Evolutionary conservation across 2,888 invertebrate genomes (phyloP).

Genomic region (Drosophila dives): DNA sequence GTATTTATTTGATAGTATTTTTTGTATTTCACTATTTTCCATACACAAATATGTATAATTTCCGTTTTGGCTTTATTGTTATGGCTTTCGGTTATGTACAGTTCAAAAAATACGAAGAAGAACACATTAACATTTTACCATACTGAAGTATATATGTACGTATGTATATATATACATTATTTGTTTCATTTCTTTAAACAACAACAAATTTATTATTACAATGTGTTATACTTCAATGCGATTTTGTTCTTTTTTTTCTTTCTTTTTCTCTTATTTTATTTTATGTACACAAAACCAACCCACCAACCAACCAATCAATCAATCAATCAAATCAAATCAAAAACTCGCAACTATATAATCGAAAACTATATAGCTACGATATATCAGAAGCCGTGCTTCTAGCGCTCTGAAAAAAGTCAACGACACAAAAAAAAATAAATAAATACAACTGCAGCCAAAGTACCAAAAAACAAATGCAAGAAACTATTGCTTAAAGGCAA

Average conservation of each 20-base stretch:
- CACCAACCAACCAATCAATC: constrained; percentile 66
- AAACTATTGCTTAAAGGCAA: constrained; percentile 30
- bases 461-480: constrained; percentile 61
- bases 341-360: constrained; percentile 25
- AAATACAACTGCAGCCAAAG: constrained; percentile 63
- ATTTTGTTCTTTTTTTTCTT: constrained; percentile 75
- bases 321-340: constrained; percentile 38
- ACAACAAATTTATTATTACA: constrained; percentile 43
- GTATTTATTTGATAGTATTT: constrained; percentile 24
- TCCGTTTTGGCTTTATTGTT: constrained; percentile 49
- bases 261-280: constrained; percentile 76
- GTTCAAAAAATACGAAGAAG: background rate
- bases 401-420: constrained; percentile 78
- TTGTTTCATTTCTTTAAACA: constrained; percentile 36
- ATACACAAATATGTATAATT: constrained; percentile 22
- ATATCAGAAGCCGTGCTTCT: constrained; percentile 84
- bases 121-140: constrained; percentile 25
- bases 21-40: constrained; percentile 17
- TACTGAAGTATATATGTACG: constrained; percentile 9
- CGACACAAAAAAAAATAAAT: constrained; percentile 30
- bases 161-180: constrained; percentile 18
- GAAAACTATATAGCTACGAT: constrained; percentile 81
- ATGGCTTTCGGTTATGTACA: constrained; percentile 44
- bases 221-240: constrained; percentile 64
- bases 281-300: constrained; percentile 76